These are phyloP conservation scores for Strigops habroptila DNA, from an alignment of 2,113 vertebrate species.

Conservation along the genomic window DNA sequence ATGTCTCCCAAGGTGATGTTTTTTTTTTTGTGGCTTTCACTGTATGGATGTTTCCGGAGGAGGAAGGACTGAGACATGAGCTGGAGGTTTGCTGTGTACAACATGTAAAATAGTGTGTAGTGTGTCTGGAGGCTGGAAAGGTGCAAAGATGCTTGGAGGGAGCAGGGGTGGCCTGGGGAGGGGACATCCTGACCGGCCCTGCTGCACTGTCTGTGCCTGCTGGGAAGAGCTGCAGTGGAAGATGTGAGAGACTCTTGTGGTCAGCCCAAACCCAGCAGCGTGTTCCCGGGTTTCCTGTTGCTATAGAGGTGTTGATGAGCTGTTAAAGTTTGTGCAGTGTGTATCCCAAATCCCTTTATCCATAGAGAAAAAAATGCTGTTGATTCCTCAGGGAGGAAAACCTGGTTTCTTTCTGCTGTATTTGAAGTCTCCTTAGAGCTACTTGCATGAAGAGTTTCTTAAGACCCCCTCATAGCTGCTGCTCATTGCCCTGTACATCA, in stretches of 20 bases:
- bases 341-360: not conserved
- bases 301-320: not conserved
- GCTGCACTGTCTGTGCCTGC: not conserved
- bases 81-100: conserved; percentile 2
- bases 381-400: conserved; percentile 18
- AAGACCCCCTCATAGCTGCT: not conserved
- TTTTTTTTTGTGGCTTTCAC: conserved; percentile 60
- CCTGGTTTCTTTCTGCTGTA: not conserved
- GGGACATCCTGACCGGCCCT: not conserved
- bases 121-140: not conserved
- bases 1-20: conserved; percentile 69
- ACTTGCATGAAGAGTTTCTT: conserved; percentile 54
- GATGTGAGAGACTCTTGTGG: not conserved
- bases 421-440: conserved; percentile 15
- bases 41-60: conserved; percentile 39
- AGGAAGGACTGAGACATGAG: not conserved
- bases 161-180: not conserved
- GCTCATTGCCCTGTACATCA: not conserved
- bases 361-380: not conserved
- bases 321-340: not conserved
- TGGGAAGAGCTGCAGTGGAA: not conserved
- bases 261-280: not conserved
- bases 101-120: conserved; percentile 35
- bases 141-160: not conserved
- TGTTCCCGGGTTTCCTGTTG: not conserved